Evolutionary conservation across 2,888 invertebrate genomes (phyloP), one percentile per base, ranked within the genome.

Genomic region (Theretra japonica): DNA sequence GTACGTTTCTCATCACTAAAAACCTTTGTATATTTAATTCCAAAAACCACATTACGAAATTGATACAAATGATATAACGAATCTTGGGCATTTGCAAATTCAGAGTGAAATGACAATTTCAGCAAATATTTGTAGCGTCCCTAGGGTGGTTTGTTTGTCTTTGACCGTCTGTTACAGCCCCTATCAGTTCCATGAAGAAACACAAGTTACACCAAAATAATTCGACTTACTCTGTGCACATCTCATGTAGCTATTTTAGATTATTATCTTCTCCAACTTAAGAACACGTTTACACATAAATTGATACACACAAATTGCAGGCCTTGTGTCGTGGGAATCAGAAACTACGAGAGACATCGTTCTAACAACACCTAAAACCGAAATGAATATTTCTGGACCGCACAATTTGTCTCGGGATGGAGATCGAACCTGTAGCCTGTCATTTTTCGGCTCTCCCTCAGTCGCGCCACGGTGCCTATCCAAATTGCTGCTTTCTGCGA

Each of bases 61-160:
- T 5, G n/a, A 17, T 53, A n/a, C n/a, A n/a, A 2, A 53, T 4
- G 48, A 11, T 41, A 11, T 41, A 41, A 11, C 41, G 8, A 11
- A 53, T 53, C 53, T 53, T 53, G 53, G n/a, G 1, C 19, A 53
- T 53, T 19, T n/a, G 5, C n/a, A 53, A 53, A 7, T n/a, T 53
- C 6, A 53, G 23, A 4, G 17, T 48, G 21, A 15, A 23, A 48
- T 65, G 23, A 17, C 17, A 33, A 15, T 41, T 48, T 17, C 4
- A 23, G 2, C 65, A 65, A 62, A 65, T 65, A 65, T 65, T 65
- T 65, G 62, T 65, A 65, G 23, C 23, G 21, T 48, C 23, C 23
- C 23, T 17, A 1, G 23, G 48, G 48, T 48, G 23, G 41, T 15
- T 21, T 65, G 48, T 41, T 62, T n/a, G n/a, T 65, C n/a, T 62